Percentiles rank a stretch among this genome's conserved stretches.
Conservation (phyloP, 2,888 invertebrate genomes). For the Yponomeuta malinellus region DNA sequence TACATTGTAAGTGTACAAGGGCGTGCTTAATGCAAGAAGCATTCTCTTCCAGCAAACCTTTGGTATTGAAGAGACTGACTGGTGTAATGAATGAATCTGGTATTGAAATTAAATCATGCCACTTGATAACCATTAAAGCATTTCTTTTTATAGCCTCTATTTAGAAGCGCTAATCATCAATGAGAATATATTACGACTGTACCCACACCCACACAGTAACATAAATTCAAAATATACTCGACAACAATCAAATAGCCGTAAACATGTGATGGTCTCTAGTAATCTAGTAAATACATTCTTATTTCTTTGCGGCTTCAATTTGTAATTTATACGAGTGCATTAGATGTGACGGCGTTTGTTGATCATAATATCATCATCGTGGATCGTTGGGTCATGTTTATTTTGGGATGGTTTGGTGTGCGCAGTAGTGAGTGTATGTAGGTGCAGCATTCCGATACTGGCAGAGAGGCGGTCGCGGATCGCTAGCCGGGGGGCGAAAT, state of each 20-base stretch:
- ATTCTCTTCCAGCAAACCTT: no score
- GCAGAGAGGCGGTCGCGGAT: neutral
- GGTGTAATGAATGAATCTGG: neutral
- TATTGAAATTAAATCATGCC: constrained; percentile 28
- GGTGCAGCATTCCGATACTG: constrained; percentile 4
- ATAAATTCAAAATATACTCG: neutral
- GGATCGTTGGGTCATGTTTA: constrained; percentile 47
- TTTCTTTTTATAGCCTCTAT: constrained; percentile 7
- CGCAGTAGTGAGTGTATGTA: constrained; percentile 2
- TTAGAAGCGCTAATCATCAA: constrained; percentile 3
- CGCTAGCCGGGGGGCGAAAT: neutral
- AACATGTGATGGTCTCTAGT: constrained; percentile 4
- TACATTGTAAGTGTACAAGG: no score
- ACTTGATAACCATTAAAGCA: constrained; percentile 8
- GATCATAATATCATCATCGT: constrained; percentile 36
- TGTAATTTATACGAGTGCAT: constrained; percentile 35
- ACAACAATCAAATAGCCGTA: neutral
- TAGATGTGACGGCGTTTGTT: constrained; percentile 51
- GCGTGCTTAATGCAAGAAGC: no score
- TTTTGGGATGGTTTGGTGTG: constrained; percentile 36
- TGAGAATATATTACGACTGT: constrained; percentile 6
- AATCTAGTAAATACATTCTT: constrained; percentile 3
- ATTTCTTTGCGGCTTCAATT: constrained; percentile 18
- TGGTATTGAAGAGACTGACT: no score
- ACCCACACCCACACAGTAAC: constrained; percentile 4